A percentile compares a stretch with the other conserved stretches of the same genome.
These are phyloP conservation scores for Aptenodytes patagonicus DNA, from an alignment of 2,113 vertebrate species.

Conservation along the genomic window DNA sequence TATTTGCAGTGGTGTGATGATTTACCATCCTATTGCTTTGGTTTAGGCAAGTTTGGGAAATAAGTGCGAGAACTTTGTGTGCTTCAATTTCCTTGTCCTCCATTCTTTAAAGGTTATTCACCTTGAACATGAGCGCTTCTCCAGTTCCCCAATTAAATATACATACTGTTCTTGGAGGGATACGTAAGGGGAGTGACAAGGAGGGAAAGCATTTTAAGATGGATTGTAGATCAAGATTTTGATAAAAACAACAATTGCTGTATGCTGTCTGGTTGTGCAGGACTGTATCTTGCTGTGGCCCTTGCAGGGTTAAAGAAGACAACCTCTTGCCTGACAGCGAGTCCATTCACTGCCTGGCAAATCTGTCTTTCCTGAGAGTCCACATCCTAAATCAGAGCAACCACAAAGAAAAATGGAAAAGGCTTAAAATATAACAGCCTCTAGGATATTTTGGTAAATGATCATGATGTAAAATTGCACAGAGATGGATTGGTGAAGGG, in stretches of 20 bases:
- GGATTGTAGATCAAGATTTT: slow-evolving; percentile 42
- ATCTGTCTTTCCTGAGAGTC: neutral
- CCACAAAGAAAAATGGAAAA: slow-evolving; percentile 6
- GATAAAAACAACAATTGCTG: neutral
- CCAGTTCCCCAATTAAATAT: slow-evolving; percentile 30
- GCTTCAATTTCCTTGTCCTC: neutral
- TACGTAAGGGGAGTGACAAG: neutral
- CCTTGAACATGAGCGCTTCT: slow-evolving; percentile 10
- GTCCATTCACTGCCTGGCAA: neutral
- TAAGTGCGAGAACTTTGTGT: neutral
- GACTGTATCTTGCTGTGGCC: neutral
- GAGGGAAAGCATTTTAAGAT: slow-evolving; percentile 2
- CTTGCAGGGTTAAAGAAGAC: neutral
- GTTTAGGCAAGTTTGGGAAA: neutral
- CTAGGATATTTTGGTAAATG: neutral
- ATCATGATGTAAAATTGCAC: neutral
- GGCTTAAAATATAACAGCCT: neutral
- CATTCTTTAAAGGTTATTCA: neutral
- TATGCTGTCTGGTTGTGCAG: neutral
- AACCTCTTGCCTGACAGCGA: neutral
- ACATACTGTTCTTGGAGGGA: neutral
- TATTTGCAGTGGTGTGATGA: neutral
- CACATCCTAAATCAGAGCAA: slow-evolving; percentile 12
- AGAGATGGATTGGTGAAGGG: neutral
- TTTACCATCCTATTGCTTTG: neutral